Base-by-base conservation (phyloP, 2,797 vertebrate species). In the Todus mexicanus region DNA sequence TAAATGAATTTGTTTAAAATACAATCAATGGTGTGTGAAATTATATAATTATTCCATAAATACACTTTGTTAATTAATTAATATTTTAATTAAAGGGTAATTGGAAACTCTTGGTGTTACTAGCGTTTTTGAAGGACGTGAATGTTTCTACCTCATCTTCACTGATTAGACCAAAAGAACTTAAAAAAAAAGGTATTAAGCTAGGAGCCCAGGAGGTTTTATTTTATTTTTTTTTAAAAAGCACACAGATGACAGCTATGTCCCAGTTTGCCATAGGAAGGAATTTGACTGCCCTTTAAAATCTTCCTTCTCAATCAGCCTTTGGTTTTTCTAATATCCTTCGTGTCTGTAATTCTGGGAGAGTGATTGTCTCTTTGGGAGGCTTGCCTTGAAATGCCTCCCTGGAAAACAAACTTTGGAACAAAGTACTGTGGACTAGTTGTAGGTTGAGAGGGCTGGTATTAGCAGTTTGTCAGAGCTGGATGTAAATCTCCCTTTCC, bases 11-110 rank as follows among this genome's bases (percentile, higher is more conserved):
- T 96, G 87, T 96, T 97, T 97, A 97, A 96, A 97, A 96, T 90
- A 95, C 2, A 76, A 78, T 64, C 84, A 80, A 91, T 89, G 93
- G 93, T 87, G 96, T 97, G 92, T 96, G 95, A 97, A 97, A 97
- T 97, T 96, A 94, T 92, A 65, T 93, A 95, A 97, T 97, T 97
- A 97, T 97, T 97, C 94, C 90, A 92, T 96, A 94, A 96, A 96
- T 96, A 92, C 90, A 94, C 68, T 91, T 96, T 97, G 92, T 95
- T 96, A 94, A 87, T 97, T 98, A 97, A 97, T 97, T 97, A 97
- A 95, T 97, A 95, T 96, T 97, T 97, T 96, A 95, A 97, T 94
- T 93, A 91, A 96, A 94, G 93, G 29, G 54, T 97, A 96, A 97
- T 96, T 97, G 79, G 87, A 94, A 97, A 95, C 72, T 94, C 85